Percentiles rank a stretch among this genome's conserved stretches.
These are phyloP conservation scores for Strongylocentrotus purpuratus DNA, from an alignment of 35 echinoderm and acorn worm genomes.

Conservation along the genomic window DNA sequence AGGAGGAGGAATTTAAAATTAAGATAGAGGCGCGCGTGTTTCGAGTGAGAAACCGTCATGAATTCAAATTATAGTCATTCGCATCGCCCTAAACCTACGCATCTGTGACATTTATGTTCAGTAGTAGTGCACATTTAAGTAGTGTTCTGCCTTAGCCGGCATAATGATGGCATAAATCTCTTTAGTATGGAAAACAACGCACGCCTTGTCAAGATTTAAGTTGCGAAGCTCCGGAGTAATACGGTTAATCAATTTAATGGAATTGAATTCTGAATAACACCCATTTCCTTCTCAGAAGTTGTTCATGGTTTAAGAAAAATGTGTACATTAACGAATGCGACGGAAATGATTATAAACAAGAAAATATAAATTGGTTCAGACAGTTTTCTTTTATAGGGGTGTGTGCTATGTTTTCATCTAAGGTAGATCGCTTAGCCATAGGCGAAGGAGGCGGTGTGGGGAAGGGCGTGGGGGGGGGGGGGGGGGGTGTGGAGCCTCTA, in stretches of 20 bases:
- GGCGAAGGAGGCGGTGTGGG: too few species aligned
- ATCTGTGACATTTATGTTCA: neutral
- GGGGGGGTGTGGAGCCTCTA: too few species aligned
- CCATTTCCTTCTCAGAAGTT: neutral
- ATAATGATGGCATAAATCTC: neutral
- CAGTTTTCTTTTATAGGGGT: neutral
- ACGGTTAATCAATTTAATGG: neutral
- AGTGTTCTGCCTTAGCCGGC: neutral
- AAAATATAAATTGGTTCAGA: too few species aligned
- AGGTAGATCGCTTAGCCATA: neutral
- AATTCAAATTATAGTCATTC: too few species aligned
- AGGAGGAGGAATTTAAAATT: neutral
- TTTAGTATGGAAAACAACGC: neutral
- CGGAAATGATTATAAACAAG: too few species aligned
- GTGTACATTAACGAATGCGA: too few species aligned
- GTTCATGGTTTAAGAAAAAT: neutral
- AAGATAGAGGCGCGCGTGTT: neutral
- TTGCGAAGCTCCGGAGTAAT: too few species aligned
- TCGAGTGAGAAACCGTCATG: neutral
- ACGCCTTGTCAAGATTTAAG: neutral
- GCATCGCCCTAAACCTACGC: neutral
- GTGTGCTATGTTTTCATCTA: neutral
- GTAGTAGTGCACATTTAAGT: too few species aligned
- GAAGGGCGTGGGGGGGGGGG: too few species aligned
- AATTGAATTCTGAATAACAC: neutral